Evolutionary conservation across 2,113 vertebrate species (phyloP), one percentile per base, ranked within the genome.

Genomic region (Corvus cornix): DNA sequence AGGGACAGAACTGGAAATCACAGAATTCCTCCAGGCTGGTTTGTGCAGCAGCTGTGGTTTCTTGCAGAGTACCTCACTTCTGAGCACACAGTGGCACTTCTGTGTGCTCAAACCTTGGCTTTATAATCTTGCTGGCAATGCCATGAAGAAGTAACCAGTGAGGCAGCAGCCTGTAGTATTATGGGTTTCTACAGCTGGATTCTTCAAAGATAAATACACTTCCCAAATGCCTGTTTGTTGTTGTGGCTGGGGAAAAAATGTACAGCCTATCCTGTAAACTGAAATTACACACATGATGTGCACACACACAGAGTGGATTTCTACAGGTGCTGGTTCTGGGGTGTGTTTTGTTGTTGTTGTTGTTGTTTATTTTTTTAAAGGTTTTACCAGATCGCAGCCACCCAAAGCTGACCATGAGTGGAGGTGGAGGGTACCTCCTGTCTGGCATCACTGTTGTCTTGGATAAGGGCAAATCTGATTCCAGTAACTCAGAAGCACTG

Each of bases 331-430:
- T 82, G 60, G 6, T 1, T 9, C 23, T 27, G 11, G 60, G 20
- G 11, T 37, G 46, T 39, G 46, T n/a, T 81, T 3, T 60, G 37
- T 24, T 70, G 66, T 55, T 37, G 37, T 37, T 37, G 37, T 37
- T 44, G 51, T 46, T 55, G 88, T 33, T 96, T 89, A 2, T 37
- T 73, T 95, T n/a, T 84, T 81, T 74, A 63, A 97, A 99, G 99
- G 98, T 99, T 84, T 96, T 99, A 95, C 99, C 99, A 21, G 99
- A 99, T 96, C 98, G 99, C 96, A 99, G 99, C 64, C 99, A 99
- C 96, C 99, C 99, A 11, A 97, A 98, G 94, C 97, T 99, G 73
- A 98, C 98, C 72, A 99, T 99, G 99, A 99, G 99, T 3, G 99
- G 99, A 27, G 99, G 99, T 1, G 99, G 99, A 23, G 99, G 99